Percentiles rank a stretch among this genome's conserved stretches.
These are phyloP conservation scores for Thermophis baileyi DNA, from an alignment of 2,113 vertebrate genomes.

Conservation along the genomic window DNA sequence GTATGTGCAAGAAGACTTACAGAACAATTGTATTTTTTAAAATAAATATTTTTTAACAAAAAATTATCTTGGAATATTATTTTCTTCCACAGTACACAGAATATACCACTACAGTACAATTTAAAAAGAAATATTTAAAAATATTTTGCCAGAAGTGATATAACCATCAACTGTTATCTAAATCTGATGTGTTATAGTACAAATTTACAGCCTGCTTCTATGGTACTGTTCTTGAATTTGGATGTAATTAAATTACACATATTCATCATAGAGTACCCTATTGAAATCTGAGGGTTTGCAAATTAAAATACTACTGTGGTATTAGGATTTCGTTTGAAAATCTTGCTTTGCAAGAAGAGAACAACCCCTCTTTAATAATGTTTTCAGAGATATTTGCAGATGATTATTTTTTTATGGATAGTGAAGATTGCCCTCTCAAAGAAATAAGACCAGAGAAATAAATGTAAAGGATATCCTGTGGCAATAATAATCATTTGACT, in stretches of 20 bases:
- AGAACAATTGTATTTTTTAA: conserved; percentile 79
- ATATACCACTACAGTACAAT: neutral
- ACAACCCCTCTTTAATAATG: no score
- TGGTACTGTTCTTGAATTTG: neutral
- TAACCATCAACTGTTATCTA: neutral
- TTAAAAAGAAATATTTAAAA: neutral
- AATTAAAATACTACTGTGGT: neutral
- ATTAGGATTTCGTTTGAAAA: neutral
- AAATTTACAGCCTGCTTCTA: neutral
- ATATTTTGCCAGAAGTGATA: neutral
- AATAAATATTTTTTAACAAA: conserved; percentile 83
- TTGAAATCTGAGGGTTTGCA: neutral
- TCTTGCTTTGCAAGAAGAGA: neutral
- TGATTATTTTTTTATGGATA: neutral
- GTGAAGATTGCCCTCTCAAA: neutral
- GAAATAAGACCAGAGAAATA: neutral
- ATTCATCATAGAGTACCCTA: rapidly evolving
- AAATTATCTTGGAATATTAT: conserved; percentile 11
- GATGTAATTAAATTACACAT: neutral
- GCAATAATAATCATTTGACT: neutral
- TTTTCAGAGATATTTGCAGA: neutral
- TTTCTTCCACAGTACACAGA: conserved; percentile 12
- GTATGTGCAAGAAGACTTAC: conserved; percentile 71
- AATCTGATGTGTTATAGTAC: rapidly evolving
- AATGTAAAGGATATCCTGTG: neutral